Base-by-base conservation (phyloP, 1,140 invertebrate species). In the Zaprionus kolodkinae region DNA sequence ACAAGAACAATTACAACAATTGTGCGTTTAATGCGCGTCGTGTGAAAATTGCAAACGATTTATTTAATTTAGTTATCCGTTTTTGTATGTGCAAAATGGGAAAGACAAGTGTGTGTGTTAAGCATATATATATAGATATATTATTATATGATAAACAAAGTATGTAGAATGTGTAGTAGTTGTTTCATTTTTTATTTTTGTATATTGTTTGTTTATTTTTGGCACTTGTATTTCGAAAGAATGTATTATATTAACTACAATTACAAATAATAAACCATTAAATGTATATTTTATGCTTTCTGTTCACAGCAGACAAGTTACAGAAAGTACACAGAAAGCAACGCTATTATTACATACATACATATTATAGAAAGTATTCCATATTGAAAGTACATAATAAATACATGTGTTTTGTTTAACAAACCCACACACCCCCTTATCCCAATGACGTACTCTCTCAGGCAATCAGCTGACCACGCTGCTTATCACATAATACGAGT, bases 241-340 rank as follows among this genome's bases (percentile, higher is more conserved):
- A 79, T 86, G 83, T 86, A 86, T 86, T 86, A 86, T 86, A 86
- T 86, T 86, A 79, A 87, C 79, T 86, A 86, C 83, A 62, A 76
- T 38, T 75, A 71, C 72, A 74, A 50, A 74, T 70, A 73, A 81
- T 86, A 90, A 81, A 72, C 64, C 43, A 57, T 35, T 81, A 62
- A 71, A 57, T 88, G 70, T 88, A 84, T 88, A 89, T 81, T 85
- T 89, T 63, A 81, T 67, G 71, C 85, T 81, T 67, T 50, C 75
- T 81, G 78, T 65, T 67, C 56, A 52, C 40, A 35, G 45, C 82
- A 86, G 71, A 45, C n/a, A 76, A 81, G 78, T 86, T 71, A 67
- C 81, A 71, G 63, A 84, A 67, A 74, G 21, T 73, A 61, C 54
- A 65, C 73, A 76, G 21, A 43, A 67, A 73, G 27, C 52, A 30